These are phyloP conservation scores for Ectobius pallidus DNA, from an alignment of 2,888 invertebrate genomes.

Conservation along the genomic window DNA sequence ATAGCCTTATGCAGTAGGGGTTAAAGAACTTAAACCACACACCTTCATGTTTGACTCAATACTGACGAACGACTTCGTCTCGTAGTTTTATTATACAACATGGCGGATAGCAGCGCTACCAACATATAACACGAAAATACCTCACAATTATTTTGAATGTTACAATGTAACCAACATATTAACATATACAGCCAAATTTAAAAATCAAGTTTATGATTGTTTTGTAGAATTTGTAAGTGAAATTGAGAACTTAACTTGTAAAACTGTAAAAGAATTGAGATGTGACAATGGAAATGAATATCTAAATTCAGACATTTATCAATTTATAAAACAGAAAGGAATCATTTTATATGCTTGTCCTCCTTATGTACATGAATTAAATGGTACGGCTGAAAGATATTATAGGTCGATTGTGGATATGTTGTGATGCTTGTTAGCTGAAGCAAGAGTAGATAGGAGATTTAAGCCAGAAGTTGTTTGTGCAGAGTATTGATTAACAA, in stretches of 20 bases:
- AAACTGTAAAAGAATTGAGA: neutral
- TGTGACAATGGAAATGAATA: neutral
- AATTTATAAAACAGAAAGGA: neutral
- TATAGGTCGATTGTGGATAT: conserved; percentile 45
- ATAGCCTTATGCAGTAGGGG: too few species aligned
- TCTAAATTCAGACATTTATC: conserved; percentile 6
- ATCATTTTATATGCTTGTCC: conserved; percentile 38
- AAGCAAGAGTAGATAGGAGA: conserved; percentile 42
- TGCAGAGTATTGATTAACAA: too few species aligned
- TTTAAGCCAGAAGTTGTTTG: conserved; percentile 43
- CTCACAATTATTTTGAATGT: too few species aligned
- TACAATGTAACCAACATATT: too few species aligned
- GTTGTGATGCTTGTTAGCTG: conserved; percentile 43
- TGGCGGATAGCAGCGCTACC: too few species aligned
- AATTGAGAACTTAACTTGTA: conserved; percentile 10
- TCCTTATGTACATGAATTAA: conserved; percentile 46
- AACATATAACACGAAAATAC: too few species aligned
- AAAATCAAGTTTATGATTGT: conserved; percentile 26
- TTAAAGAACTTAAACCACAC: too few species aligned
- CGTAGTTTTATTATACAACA: too few species aligned
- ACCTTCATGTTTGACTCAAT: too few species aligned
- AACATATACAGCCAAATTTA: neutral
- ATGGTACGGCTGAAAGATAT: conserved; percentile 45
- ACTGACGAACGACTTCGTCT: too few species aligned
- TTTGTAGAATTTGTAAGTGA: conserved; percentile 20